phyloP scores from a whole-genome alignment of 2,113 vertebrate species.

The Elaphurus davidianus region DNA sequence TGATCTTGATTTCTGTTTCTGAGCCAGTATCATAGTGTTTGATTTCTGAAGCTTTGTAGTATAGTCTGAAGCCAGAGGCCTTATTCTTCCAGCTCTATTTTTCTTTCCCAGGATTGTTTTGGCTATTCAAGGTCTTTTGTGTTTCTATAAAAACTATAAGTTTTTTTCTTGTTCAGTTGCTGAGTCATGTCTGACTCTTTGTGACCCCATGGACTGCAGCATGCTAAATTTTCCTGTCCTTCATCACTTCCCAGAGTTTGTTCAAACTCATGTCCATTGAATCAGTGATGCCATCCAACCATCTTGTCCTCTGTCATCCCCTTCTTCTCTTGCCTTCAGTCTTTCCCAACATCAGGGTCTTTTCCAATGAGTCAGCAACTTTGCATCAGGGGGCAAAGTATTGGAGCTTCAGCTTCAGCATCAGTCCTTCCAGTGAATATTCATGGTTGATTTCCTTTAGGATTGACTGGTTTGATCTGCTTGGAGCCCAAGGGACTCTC shows the following conservation, averaged over 20 bases:
- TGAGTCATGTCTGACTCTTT: neutral
- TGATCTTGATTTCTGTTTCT: neutral
- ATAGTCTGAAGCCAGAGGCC: neutral
- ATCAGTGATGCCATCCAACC: neutral
- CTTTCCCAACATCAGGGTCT: neutral
- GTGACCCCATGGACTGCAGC: neutral
- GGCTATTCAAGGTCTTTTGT: neutral
- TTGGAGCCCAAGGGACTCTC: neutral
- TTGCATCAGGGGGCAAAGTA: neutral
- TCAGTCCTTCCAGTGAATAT: neutral
- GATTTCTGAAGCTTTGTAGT: neutral
- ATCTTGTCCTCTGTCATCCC: neutral
- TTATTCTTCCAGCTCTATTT: neutral
- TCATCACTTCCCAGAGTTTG: neutral
- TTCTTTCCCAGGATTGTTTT: neutral
- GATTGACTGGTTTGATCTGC: neutral
- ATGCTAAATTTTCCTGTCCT: neutral
- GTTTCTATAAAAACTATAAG: neutral
- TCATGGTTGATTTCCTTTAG: neutral
- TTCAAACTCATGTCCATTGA: neutral
- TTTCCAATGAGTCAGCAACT: neutral
- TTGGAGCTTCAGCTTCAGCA: neutral
- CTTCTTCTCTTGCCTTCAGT: neutral
- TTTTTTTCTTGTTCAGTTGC: neutral
- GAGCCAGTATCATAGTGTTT: neutral